These are phyloP conservation scores for Caenorhabditis sp. DNA, from an alignment of 2,888 invertebrate genomes.

Conservation along the genomic window DNA sequence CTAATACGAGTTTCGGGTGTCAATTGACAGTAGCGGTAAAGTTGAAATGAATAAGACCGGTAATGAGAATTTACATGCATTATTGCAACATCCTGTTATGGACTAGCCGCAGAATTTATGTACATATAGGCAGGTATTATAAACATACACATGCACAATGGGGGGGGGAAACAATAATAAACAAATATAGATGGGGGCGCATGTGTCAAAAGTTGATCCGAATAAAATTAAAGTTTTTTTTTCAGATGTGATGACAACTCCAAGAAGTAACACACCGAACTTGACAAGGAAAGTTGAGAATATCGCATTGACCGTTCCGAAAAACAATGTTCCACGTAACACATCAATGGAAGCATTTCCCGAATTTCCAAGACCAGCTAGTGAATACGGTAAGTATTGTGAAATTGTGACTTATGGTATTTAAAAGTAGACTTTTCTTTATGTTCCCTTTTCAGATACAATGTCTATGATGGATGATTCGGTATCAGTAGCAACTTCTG, in stretches of 20 bases:
- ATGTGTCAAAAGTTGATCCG: background rate
- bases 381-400: slow-evolving; percentile 28
- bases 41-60: slow-evolving; percentile 1
- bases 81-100: slow-evolving; percentile 14
- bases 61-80: slow-evolving; percentile 3
- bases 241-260: slow-evolving; percentile 22
- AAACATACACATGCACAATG: background rate
- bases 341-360: slow-evolving; percentile 43
- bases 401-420: no score
- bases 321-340: slow-evolving; percentile 5
- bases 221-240: no score
- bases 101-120: background rate
- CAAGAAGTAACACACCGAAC: slow-evolving; percentile 22
- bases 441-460: slow-evolving; percentile 33
- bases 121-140: background rate
- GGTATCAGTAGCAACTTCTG: slow-evolving; percentile 41
- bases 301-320: background rate
- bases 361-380: slow-evolving; percentile 40
- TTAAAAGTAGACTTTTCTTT: no score
- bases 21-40: background rate
- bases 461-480: slow-evolving; percentile 38
- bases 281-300: slow-evolving; percentile 5
- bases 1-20: no score
- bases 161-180: background rate
- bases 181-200: background rate